Base-by-base conservation (phyloP, 2,113 vertebrate species). In the Peucedramus taeniatus region DNA sequence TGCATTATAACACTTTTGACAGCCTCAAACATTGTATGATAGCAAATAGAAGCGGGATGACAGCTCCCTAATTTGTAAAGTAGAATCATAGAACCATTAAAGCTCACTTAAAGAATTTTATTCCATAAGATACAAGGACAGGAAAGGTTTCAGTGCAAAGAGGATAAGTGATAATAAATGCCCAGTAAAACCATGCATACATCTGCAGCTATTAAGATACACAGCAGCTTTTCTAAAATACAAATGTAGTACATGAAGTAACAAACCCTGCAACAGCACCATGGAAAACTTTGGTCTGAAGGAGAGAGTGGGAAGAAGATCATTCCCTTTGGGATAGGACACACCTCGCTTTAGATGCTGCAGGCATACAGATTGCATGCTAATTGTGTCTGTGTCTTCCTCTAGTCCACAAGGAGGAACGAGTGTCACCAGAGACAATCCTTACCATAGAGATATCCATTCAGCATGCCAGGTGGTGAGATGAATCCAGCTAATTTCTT, bases 21-120 rank as follows among this genome's bases (percentile, higher is more conserved):
- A 91, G 78, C 53, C 70, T 78, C 72, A 68, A 71, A 78, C 5
- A 22, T 49, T 51, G 37, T 82, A 53, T 64, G 65, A 45, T 59
- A 68, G 21, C 61, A 89, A 91, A 94, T 72, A 76, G 61, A 92
- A 91, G 12, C 20, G 39, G 26, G 37, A 45, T 80, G 45, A 35
- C 60, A 87, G 50, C 31, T 91, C 53, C 40, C 30, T 72, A 66
- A 50, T 80, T 83, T 59, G 42, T 63, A 77, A 96, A 94, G 30
- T 21, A 83, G 42, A 33, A 47, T 10, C 35, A 39, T 12, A 37
- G 51, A 93, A 87, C 37, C 30, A 23, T 69, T 85, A 59, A 84
- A 95, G 10, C 39, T 91, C 87, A 37, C 75, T 90, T 91, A 69
- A 80, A 94, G 64, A 78, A 90, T 85, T 96, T 96, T 93, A 90